Evolutionary conservation across 2,888 invertebrate genomes (phyloP).

Genomic region (Portevinia maculata): DNA sequence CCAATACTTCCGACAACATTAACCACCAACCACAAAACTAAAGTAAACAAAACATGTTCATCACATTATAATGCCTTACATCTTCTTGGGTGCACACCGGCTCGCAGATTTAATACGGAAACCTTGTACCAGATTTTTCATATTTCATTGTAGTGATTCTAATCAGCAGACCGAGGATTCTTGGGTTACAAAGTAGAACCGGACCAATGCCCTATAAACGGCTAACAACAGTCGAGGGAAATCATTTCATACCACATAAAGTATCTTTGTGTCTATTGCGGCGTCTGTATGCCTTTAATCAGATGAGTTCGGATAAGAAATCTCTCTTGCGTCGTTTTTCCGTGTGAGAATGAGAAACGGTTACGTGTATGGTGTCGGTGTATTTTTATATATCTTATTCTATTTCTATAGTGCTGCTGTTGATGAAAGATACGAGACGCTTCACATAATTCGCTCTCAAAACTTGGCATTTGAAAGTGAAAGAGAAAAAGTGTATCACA

Average conservation of each 20-base stretch:
- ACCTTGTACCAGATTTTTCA: slow-evolving; percentile 58
- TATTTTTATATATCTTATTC: too few species aligned
- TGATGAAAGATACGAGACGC: slow-evolving; percentile 26
- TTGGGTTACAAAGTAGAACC: slow-evolving; percentile 42
- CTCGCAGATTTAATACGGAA: slow-evolving; percentile 20
- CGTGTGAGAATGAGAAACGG: slow-evolving; percentile 28
- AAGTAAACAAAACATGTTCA: neutral
- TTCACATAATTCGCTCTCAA: slow-evolving; percentile 22
- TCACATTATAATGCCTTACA: slow-evolving; percentile 15
- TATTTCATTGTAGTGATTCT: slow-evolving; percentile 33
- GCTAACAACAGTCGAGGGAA: slow-evolving; percentile 19
- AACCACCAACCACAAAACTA: neutral
- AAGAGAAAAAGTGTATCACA: slow-evolving; percentile 38
- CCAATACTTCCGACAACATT: slow-evolving; percentile 8
- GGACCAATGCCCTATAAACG: slow-evolving; percentile 43
- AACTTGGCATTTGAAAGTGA: slow-evolving; percentile 58
- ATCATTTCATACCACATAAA: slow-evolving; percentile 18
- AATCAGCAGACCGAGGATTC: slow-evolving; percentile 64
- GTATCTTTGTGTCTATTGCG: neutral
- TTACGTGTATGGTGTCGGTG: slow-evolving; percentile 4
- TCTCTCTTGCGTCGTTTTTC: slow-evolving; percentile 1
- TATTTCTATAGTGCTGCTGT: neutral
- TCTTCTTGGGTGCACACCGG: slow-evolving; percentile 27
- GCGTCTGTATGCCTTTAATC: slow-evolving; percentile 22
- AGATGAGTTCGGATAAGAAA: slow-evolving; percentile 10